Evolutionary conservation across 35 echinoderm and acorn worm species (phyloP), one percentile per base, ranked within the genome.

Genomic region (Holothuria glaberrima): DNA sequence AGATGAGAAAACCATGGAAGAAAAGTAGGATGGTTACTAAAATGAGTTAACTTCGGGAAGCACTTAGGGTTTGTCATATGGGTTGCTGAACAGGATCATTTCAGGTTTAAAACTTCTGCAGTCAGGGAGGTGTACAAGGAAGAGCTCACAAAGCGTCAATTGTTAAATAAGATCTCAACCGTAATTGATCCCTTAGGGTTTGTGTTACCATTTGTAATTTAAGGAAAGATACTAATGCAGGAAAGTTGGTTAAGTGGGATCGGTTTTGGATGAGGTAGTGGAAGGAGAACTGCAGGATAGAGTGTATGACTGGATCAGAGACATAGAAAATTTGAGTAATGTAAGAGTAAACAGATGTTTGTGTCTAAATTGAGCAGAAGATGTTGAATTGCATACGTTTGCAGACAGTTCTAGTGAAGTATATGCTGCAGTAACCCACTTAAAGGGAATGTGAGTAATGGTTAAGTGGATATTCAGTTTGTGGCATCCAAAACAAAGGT

Each of bases 401-500:
- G 80, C 74, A 6, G 90, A 91, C 74, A 65, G 80, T 33, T 91
- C 90, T 12, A 60, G 66, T 10, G 64, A 86, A 35, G 90, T 80
- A 0, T 91, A 74, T 75, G 68, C 9, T 10, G 90, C 90, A 36
- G 81, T 86, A 21, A 58, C 22, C 22, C 86, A 91, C 48, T 19
- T 74, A 20, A 75, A n/a, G n/a, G 36, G 22, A 21, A 28, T 38
- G 44, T 34, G 30, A 72, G 50, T 33, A 31, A 78, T 44, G 71
- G 41, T 27, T 0, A 29, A 17, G 29, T 27, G 4, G 80, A 18
- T 63, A 31, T 91, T n/a, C 33, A 50, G 52, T 41, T 91, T 26
- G 90, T 91, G 12, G 90, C 67, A 10, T 28, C 90, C 2, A 91
- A 74, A 50, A 86, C 90, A 13, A 91, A 86, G 34, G 80, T 91